Percentiles rank a stretch among this genome's conserved stretches.
These are phyloP conservation scores for Zele albiditarsus DNA, from an alignment of 2,888 invertebrate genomes.

Conservation along the genomic window DNA sequence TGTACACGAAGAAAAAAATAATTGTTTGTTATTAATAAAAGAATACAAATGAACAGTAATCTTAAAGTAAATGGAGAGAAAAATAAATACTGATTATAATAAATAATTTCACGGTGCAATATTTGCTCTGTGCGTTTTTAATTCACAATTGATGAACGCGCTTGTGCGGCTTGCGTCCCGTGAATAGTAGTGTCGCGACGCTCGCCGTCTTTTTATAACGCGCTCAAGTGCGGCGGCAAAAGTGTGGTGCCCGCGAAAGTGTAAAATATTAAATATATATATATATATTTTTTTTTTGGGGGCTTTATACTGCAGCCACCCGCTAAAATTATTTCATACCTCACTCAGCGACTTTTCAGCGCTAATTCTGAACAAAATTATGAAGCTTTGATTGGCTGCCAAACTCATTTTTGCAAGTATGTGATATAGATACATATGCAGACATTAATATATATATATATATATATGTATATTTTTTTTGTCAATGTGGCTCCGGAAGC, in stretches of 20 bases:
- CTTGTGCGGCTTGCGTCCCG: slow-evolving; percentile 55
- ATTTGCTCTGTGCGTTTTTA: not conserved
- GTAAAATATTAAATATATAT: not conserved
- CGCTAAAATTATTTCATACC: slow-evolving; percentile 48
- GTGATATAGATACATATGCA: slow-evolving; percentile 31
- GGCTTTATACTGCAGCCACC: slow-evolving; percentile 37
- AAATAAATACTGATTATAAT: slow-evolving; percentile 22
- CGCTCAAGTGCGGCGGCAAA: slow-evolving; percentile 46
- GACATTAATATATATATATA: not conserved
- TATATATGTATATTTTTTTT: too few species aligned
- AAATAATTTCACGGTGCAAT: not conserved
- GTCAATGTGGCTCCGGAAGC: slow-evolving; percentile 58
- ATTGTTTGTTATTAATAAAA: not conserved
- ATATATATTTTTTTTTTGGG: slow-evolving; percentile 37
- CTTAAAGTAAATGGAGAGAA: not conserved
- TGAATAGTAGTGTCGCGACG: slow-evolving; percentile 62
- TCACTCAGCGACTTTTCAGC: slow-evolving; percentile 52
- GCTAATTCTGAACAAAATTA: slow-evolving; percentile 60
- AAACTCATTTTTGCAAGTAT: slow-evolving; percentile 40
- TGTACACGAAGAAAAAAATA: slow-evolving; percentile 17
- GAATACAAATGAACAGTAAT: too few species aligned
- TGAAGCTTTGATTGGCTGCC: slow-evolving; percentile 62
- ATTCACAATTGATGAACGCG: slow-evolving; percentile 25
- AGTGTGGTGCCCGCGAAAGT: slow-evolving; percentile 35
- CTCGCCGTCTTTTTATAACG: slow-evolving; percentile 67